Evolutionary conservation across 1,140 invertebrate genomes (phyloP).

Genomic region (Fopius arisanus): DNA sequence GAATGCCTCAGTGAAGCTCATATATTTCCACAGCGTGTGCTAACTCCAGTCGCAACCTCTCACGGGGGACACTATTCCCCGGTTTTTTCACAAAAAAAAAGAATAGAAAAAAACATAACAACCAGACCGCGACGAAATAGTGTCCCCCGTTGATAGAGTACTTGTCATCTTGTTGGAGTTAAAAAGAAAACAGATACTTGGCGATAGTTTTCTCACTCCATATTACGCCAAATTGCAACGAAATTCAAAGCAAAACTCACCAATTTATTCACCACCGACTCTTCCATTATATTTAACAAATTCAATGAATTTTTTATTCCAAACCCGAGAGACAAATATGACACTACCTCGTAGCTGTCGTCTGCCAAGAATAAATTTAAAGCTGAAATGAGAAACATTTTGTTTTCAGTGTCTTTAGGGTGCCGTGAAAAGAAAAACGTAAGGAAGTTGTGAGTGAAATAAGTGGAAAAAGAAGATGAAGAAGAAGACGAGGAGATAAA

Average conservation of each 20-base stretch:
- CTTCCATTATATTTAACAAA: conserved; percentile 11
- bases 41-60: neutral
- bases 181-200: no score
- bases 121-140: neutral
- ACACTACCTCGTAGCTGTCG: conserved; percentile 8
- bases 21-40: conserved; percentile 3
- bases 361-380: conserved; percentile 25
- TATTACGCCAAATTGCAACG: no score
- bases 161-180: no score
- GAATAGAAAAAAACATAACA: neutral
- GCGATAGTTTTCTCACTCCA: no score
- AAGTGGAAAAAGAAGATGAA: neutral
- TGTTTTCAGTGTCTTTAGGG: conserved; percentile 13
- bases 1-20: conserved; percentile 21
- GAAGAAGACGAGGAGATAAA: neutral
- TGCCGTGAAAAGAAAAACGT: neutral
- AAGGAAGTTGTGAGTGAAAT: neutral
- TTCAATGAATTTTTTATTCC: conserved; percentile 14
- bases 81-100: neutral
- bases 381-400: conserved; percentile 26
- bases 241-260: neutral
- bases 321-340: neutral
- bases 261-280: conserved; percentile 4
- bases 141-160: neutral
- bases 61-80: neutral